These are phyloP conservation scores for Kradibia gibbosae DNA, from an alignment of 1,140 invertebrate species.

Conservation along the genomic window DNA sequence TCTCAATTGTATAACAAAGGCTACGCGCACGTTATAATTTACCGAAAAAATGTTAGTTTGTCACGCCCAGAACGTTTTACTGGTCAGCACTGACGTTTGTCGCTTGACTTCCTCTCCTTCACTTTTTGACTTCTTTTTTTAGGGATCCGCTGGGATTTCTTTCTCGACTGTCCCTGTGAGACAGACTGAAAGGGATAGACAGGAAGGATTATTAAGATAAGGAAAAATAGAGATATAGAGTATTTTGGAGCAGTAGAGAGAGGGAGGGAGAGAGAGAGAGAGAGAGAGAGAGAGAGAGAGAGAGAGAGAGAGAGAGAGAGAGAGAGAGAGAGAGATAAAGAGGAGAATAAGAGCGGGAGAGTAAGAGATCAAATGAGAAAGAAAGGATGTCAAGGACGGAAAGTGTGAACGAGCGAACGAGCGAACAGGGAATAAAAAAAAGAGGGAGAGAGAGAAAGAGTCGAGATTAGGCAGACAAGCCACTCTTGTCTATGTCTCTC, in stretches of 20 bases:
- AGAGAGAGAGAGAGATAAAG: neutral
- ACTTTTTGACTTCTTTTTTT: neutral
- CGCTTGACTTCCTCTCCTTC: neutral
- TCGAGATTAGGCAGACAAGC: neutral
- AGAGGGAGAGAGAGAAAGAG: neutral
- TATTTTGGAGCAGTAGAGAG: too few species aligned
- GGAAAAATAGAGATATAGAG: too few species aligned
- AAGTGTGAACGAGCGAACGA: neutral
- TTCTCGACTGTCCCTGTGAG: neutral
- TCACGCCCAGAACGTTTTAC: neutral
- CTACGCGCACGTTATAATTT: neutral
- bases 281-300: slow-evolving; percentile 30
- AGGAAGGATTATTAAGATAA: neutral
- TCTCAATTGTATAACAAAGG: neutral
- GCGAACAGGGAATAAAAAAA: neutral
- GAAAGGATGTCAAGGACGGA: neutral
- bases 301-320: neutral
- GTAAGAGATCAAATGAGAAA: neutral
- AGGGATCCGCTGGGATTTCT: neutral
- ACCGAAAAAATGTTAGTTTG: neutral
- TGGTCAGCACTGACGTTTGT: neutral
- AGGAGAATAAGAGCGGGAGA: neutral
- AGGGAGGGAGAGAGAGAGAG: neutral
- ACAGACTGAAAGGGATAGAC: too few species aligned
- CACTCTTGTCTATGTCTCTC: neutral